These are phyloP conservation scores for Ochotona curzoniae DNA, from an alignment of 2,113 vertebrate genomes.

Conservation along the genomic window DNA sequence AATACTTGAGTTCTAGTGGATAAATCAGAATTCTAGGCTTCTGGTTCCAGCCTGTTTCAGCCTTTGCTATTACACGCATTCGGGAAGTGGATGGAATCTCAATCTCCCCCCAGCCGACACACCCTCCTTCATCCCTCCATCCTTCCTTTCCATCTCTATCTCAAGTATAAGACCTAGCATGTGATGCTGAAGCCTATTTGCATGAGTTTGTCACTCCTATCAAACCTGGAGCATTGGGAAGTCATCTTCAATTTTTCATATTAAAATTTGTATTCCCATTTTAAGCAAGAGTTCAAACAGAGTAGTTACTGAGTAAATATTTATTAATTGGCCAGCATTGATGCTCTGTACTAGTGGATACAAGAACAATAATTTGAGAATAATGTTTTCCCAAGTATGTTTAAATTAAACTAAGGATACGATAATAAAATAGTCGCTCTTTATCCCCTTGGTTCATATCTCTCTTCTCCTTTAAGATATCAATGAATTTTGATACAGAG, in stretches of 20 bases:
- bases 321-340: neutral
- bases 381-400: constrained; percentile 19
- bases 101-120: too few species aligned
- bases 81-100: too few species aligned
- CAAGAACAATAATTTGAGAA: neutral
- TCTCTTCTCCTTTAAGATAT: neutral
- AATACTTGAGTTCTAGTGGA: too few species aligned
- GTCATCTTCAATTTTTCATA: neutral
- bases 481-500: neutral
- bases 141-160: neutral
- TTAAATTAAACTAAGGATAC: neutral
- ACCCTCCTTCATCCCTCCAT: too few species aligned
- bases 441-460: neutral
- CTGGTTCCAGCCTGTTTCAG: too few species aligned
- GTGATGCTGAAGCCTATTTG: neutral
- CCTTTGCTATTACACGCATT: too few species aligned
- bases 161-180: neutral
- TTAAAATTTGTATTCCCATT: neutral
- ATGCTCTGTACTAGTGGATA: constrained; percentile 45
- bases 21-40: too few species aligned
- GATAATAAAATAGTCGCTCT: neutral
- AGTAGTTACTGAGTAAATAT: neutral
- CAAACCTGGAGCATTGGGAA: neutral
- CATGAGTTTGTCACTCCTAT: neutral
- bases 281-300: neutral